These are phyloP conservation scores for Elaphurus davidianus DNA, from an alignment of 2,113 vertebrate species.

Conservation along the genomic window DNA sequence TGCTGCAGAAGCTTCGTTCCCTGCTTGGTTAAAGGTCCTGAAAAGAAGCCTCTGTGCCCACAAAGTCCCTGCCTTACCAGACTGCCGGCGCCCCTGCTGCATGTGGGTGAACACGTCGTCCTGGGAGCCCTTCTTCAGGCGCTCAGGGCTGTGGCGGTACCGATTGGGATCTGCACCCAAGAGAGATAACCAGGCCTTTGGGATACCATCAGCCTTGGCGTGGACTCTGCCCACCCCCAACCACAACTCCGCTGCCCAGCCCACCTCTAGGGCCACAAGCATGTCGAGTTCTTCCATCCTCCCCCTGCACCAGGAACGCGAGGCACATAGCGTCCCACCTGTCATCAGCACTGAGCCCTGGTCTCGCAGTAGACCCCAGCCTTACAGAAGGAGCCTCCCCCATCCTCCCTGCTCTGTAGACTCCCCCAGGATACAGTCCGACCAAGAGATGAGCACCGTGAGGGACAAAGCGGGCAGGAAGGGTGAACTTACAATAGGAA, in stretches of 20 bases:
- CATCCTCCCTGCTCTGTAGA: background rate
- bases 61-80: slow-evolving; percentile 83
- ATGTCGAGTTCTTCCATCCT: background rate
- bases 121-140: slow-evolving; percentile 87
- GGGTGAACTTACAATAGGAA: slow-evolving; percentile 88
- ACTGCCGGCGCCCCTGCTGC: slow-evolving; percentile 87
- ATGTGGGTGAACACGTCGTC: slow-evolving; percentile 76
- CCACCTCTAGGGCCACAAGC: background rate
- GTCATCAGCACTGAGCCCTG: background rate
- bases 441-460: background rate
- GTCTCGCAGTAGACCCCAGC: background rate
- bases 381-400: background rate
- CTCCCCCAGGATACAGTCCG: rapidly evolving
- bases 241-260: background rate
- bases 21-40: background rate
- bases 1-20: background rate
- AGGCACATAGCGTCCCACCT: rapidly evolving
- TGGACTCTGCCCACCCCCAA: background rate
- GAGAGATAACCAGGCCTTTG: background rate
- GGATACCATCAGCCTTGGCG: background rate
- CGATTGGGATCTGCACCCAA: slow-evolving; percentile 82
- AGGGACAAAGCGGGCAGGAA: background rate
- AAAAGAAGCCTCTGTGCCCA: background rate
- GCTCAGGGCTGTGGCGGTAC: slow-evolving; percentile 90
- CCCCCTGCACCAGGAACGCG: rapidly evolving